Evolutionary conservation across 1,140 invertebrate genomes (phyloP).

Genomic region (Diorhabda sublineata): DNA sequence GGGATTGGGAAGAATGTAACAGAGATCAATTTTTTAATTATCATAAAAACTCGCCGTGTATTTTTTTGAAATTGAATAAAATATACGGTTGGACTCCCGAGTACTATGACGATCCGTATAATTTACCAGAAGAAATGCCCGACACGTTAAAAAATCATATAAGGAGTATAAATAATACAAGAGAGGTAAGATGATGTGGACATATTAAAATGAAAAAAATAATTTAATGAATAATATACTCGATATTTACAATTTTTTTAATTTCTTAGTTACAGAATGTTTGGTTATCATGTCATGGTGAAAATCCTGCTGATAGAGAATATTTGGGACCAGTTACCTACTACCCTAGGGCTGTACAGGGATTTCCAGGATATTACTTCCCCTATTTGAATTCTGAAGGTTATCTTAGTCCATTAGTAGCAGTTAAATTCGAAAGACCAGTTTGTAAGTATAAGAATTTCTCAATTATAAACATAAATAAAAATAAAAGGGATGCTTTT

Average conservation of each 20-base stretch:
- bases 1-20: conserved; percentile 64
- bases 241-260: neutral
- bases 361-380: conserved; percentile 80
- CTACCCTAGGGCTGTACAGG: conserved; percentile 58
- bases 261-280: conserved; percentile 65
- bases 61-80: conserved; percentile 63
- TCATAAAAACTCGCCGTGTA: conserved; percentile 61
- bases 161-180: conserved; percentile 43
- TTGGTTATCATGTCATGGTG: conserved; percentile 84
- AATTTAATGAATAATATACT: neutral
- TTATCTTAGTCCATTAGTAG: conserved; percentile 83
- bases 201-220: too few relatives aligned
- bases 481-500: too few relatives aligned
- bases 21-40: conserved; percentile 72
- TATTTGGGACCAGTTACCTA: conserved; percentile 78
- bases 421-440: conserved; percentile 76
- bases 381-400: conserved; percentile 77
- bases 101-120: conserved; percentile 40
- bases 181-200: conserved; percentile 26
- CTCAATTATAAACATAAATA: too few relatives aligned
- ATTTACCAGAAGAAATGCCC: conserved; percentile 49
- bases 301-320: conserved; percentile 84
- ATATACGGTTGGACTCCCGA: conserved; percentile 48
- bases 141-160: conserved; percentile 59
- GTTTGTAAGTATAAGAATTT: conserved; percentile 57